A percentile compares a stretch with the other conserved stretches of the same genome.
phyloP scores from a whole-genome alignment of 2,113 vertebrate species.

The Spermophilus dauricus region DNA sequence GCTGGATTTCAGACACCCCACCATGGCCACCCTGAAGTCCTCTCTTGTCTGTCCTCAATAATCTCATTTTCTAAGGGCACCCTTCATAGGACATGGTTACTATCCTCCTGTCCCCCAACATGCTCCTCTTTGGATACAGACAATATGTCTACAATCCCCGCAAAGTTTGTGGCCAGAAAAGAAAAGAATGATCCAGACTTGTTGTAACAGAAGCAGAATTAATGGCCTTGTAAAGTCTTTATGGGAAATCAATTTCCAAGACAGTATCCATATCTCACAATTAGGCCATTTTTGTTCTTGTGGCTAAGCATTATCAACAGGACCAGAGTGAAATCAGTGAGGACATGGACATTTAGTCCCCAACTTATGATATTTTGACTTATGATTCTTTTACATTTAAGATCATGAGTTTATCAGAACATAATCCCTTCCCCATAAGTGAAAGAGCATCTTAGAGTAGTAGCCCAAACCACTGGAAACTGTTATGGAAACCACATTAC shows the following conservation, averaged over 20 bases:
- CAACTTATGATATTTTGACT: not conserved
- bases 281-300: not conserved
- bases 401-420: not conserved
- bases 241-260: not conserved
- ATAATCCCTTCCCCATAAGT: not conserved
- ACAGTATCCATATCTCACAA: not conserved
- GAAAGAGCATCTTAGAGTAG: not conserved
- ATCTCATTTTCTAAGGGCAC: not conserved
- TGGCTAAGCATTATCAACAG: not conserved
- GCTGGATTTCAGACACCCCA: too few species aligned
- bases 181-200: not conserved
- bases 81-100: not conserved
- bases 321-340: too few species aligned
- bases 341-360: not conserved
- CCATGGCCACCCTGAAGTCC: accelerated
- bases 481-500: not conserved
- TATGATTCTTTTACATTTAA: not conserved
- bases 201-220: not conserved
- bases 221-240: not conserved
- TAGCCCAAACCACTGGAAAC: not conserved
- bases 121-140: not conserved
- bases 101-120: not conserved
- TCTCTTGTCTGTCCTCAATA: not conserved
- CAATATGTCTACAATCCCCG: not conserved
- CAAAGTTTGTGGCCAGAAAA: not conserved